Evolutionary conservation across 2,113 vertebrate genomes (phyloP).

Genomic region (human (Homo sapiens)): GRCh38 chr11:122003501-122004000

Average conservation of each 20-base stretch:
- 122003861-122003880: neutral
- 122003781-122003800: neutral
- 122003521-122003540: neutral
- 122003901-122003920: neutral
- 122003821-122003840: neutral
- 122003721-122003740: neutral
- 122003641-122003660: neutral
- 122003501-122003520: neutral
- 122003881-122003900: neutral
- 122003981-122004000: neutral
- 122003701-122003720: neutral
- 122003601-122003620: neutral
- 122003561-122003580: neutral
- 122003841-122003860: neutral
- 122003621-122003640: neutral
- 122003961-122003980: neutral
- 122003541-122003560: neutral
- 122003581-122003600: neutral
- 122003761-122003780: neutral
- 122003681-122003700: neutral
- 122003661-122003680: neutral
- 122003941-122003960: constrained; percentile 15
- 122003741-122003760: neutral
- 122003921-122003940: neutral
- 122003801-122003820: neutral